A percentile compares a stretch with the other conserved stretches of the same genome.
Evolutionary conservation across 2,797 vertebrate genomes (phyloP).

Genomic region (Valencia hispanica): DNA sequence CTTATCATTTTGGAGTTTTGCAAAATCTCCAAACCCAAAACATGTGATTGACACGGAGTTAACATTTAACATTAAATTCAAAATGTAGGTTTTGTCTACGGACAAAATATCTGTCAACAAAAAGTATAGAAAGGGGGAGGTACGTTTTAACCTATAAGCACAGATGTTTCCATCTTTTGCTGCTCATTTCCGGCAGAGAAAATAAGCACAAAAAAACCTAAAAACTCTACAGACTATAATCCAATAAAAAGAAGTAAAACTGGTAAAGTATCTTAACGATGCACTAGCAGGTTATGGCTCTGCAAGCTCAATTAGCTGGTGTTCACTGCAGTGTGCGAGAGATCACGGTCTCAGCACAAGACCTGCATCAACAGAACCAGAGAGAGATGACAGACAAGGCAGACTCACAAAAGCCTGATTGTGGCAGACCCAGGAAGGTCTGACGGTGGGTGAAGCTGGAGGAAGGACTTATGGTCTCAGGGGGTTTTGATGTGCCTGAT

Average conservation of each 20-base stretch:
- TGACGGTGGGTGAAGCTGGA: slow-evolving; percentile 48
- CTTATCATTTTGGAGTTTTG: no score
- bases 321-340: slow-evolving; percentile 70
- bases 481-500: slow-evolving; percentile 64
- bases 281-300: slow-evolving; percentile 75
- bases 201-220: slow-evolving; percentile 11
- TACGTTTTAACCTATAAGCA: background rate
- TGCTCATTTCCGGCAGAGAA: slow-evolving; percentile 5
- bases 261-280: slow-evolving; percentile 83
- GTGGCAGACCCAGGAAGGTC: slow-evolving; percentile 62
- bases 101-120: background rate
- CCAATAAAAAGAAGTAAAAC: slow-evolving; percentile 39
- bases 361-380: slow-evolving; percentile 78
- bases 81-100: background rate
- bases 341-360: slow-evolving; percentile 73
- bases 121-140: background rate
- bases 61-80: background rate
- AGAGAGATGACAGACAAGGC: slow-evolving; percentile 77
- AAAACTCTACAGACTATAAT: slow-evolving; percentile 35
- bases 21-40: slow-evolving; percentile 27
- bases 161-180: background rate
- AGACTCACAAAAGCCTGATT: slow-evolving; percentile 76
- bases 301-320: slow-evolving; percentile 83
- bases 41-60: slow-evolving; percentile 45
- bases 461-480: slow-evolving; percentile 64